Conservation (phyloP, 2,797 vertebrate genomes). For the Malurus splendens region DNA sequence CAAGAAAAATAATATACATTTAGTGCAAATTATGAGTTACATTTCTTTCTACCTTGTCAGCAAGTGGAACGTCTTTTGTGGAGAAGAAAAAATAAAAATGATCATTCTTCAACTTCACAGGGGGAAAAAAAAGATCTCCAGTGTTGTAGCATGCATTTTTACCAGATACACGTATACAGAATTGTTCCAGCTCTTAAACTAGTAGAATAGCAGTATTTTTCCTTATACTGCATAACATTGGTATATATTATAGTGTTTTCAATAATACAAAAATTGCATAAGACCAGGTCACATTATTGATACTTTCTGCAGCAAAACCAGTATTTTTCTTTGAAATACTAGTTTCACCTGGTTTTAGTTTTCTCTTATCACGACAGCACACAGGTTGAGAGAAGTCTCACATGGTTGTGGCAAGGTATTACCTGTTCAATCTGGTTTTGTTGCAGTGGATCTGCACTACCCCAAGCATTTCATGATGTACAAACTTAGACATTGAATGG, state of each 20-base stretch:
- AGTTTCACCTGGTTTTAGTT: background rate
- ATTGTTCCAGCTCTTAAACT: slow-evolving; percentile 61
- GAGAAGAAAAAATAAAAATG: slow-evolving; percentile 42
- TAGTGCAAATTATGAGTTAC: slow-evolving; percentile 80
- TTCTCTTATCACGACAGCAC: background rate
- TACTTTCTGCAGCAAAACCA: slow-evolving; percentile 55
- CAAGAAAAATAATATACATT: slow-evolving; percentile 78
- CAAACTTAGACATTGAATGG: slow-evolving; percentile 58
- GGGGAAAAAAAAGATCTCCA: slow-evolving; percentile 48
- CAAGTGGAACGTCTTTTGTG: slow-evolving; percentile 60
- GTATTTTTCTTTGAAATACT: slow-evolving; percentile 36
- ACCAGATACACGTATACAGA: slow-evolving; percentile 65
- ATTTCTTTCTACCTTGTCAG: slow-evolving; percentile 72
- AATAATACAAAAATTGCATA: slow-evolving; percentile 76
- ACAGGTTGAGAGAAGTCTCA: background rate
- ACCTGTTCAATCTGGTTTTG: slow-evolving; percentile 26
- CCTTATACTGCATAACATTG: slow-evolving; percentile 64
- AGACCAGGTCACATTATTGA: slow-evolving; percentile 68
- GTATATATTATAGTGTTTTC: slow-evolving; percentile 62
- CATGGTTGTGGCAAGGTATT: background rate
- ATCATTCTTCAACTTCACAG: slow-evolving; percentile 55
- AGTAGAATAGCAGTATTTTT: slow-evolving; percentile 60
- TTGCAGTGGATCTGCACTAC: slow-evolving; percentile 33
- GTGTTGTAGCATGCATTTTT: slow-evolving; percentile 75
- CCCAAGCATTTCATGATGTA: slow-evolving; percentile 32